Evolutionary conservation across 2,113 vertebrate genomes (phyloP).

Genomic region (Bubo blakistoni): DNA sequence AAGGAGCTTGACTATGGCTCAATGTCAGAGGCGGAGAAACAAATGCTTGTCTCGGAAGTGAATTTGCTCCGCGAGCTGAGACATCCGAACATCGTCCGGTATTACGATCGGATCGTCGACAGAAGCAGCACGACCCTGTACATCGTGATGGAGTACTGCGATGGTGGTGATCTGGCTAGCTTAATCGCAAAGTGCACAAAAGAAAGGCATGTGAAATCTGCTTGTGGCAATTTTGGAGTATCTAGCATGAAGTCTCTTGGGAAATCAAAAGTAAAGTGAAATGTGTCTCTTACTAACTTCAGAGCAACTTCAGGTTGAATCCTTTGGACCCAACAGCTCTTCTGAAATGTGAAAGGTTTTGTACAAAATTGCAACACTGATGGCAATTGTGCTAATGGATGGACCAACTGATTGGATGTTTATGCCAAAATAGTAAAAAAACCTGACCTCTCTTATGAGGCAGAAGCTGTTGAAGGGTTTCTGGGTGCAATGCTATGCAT

Average conservation of each 20-base stretch:
- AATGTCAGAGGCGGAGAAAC: slow-evolving; percentile 92
- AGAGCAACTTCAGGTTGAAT: background rate
- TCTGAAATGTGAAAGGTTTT: background rate
- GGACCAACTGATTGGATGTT: background rate
- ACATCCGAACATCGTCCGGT: slow-evolving; percentile 93
- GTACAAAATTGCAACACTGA: accelerated
- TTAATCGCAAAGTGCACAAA: slow-evolving; percentile 84
- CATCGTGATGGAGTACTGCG: slow-evolving; percentile 96
- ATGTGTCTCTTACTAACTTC: background rate
- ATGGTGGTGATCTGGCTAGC: slow-evolving; percentile 90
- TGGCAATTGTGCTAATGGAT: background rate
- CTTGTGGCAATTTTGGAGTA: accelerated
- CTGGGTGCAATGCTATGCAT: background rate
- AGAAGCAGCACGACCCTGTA: slow-evolving; percentile 86
- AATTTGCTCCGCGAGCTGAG: slow-evolving; percentile 91
- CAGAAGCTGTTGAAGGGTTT: background rate
- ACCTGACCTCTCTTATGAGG: background rate
- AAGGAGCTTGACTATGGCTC: slow-evolving; percentile 94
- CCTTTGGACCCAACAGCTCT: accelerated
- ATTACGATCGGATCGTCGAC: slow-evolving; percentile 94
- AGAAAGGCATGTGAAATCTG: slow-evolving; percentile 75
- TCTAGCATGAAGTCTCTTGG: accelerated
- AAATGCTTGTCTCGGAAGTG: slow-evolving; percentile 97
- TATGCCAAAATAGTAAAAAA: background rate
- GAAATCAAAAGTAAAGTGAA: background rate